Base-by-base conservation (phyloP, 2,797 vertebrate species). In the Lepus townsendii region DNA sequence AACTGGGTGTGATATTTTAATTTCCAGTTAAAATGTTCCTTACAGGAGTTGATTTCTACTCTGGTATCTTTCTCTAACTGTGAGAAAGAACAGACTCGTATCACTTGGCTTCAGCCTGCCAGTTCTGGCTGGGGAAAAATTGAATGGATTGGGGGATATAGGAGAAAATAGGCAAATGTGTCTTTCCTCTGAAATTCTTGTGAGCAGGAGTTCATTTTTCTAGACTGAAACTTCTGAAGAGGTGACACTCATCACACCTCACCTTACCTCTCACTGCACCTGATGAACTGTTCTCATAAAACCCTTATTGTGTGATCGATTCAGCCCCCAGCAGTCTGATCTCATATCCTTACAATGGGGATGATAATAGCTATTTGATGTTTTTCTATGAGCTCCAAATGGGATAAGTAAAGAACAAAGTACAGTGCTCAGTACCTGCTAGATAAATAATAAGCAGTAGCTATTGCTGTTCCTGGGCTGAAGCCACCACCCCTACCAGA, bases 21-120 rank as follows among this genome's bases (percentile, higher is more conserved):
- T 96, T 95, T 93, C 62, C 57, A 24, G 73, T 63, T 63, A 63
- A 66, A 83, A 77, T 72, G 76, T 47, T 57, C 13, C 27, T 83
- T 93, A 3, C 24, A 54, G 63, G 20, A 2, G 20, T 68, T 84
- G 72, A 60, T 52, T 73, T 93, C 57, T 30, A 77, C 68, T 27
- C n/a, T 27, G 42, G 52, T 22, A 27, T 19, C 82, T 88, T 92
- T 76, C 54, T 84, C 63, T 68, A 2, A 0, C 14, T 19, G 26
- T 22, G 16, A n/a, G 27, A 83, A 95, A 84, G 10, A 60, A 60
- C 47, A 57, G 19, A 42, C 24, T 60, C 91, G 3, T 65, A 5
- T 75, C 12, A 26, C 3, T 54, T 73, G 17, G 75, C 54, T 83
- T 52, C 17, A 57, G 11, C 68, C 60, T 35, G 60, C 35, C 88